These are phyloP conservation scores for Rousettus madagascariensis DNA, from an alignment of 2,797 vertebrate genomes.

Conservation along the genomic window DNA sequence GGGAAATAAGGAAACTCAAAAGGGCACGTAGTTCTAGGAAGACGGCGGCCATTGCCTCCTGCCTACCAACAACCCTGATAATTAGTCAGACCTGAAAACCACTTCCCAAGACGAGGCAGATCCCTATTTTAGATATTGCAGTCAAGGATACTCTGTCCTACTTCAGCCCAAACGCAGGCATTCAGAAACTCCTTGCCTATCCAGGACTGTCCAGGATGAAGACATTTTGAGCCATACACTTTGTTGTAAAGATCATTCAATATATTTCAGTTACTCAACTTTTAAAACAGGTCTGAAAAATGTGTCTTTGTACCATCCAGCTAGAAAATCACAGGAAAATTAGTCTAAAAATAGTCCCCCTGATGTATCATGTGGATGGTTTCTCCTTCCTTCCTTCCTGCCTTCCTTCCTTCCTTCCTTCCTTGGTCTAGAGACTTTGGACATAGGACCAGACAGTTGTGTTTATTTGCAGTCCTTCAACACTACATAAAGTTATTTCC, in stretches of 20 bases:
- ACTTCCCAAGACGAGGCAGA: neutral
- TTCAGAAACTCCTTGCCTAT: neutral
- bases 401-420: neutral
- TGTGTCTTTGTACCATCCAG: neutral
- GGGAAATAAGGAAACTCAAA: conserved; percentile 37
- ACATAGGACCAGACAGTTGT: neutral
- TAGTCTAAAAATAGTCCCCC: neutral
- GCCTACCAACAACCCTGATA: neutral
- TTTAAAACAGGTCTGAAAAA: conserved; percentile 11
- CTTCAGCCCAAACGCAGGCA: neutral
- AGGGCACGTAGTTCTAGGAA: neutral
- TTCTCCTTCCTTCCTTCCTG: neutral
- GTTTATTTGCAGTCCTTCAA: neutral
- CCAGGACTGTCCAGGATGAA: neutral
- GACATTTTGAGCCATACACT: neutral
- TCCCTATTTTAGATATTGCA: neutral
- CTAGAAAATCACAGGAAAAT: neutral
- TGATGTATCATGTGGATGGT: neutral
- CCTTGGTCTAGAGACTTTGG: neutral
- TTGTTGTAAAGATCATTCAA: neutral
- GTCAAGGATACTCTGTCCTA: neutral
- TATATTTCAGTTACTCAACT: neutral
- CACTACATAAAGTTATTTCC: neutral
- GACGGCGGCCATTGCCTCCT: neutral
- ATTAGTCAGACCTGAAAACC: neutral